Base-by-base conservation (phyloP, 1,140 invertebrate genomes). In the Temnothorax nylanderi region DNA sequence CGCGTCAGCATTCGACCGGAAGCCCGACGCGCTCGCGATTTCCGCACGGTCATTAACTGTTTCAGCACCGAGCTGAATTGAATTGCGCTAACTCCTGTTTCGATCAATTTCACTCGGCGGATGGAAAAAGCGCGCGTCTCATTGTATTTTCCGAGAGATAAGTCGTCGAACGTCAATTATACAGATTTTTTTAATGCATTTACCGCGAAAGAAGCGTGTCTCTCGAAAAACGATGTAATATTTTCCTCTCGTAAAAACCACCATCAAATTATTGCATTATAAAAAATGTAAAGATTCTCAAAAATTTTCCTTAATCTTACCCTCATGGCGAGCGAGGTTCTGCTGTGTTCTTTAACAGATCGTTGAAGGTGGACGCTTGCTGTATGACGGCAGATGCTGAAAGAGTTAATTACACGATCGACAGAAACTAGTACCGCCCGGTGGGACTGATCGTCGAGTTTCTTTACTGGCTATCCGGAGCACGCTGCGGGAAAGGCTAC, bases 361-460 rank as follows among this genome's bases (percentile, higher is more conserved):
- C 26, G n/a, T 32, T 21, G 26, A 10, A 37, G 37, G 13, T 49
- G 56, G 13, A n/a, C 21, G 13, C 26, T 3, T 8, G 37, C 4
- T 26, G n/a, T 10, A 56, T 3, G 37, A 13, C 37, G 8, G 54
- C 54, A 74, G 67, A 41, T 82, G 80, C 44, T 84, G 41, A 84
- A 84, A 74, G 21, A 84, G 41, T 84, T 84, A 72, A 82, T 82
- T 74, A 82, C 54, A 32, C 80, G 80, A 84, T 21, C 41, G 69
- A 60, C n/a, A 13, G 74, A 81, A 84, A 60, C 10, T 56, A 44
- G 18, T 47, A 18, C 21, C 78, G 67, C 11, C 34, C 80, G 41
- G 18, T 60, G 80, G 54, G 80, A 82, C 54, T n/a, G 44, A 62
- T 60, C 69, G 21, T 82, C 65, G 64, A 69, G 21, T 60, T 74